Base-by-base conservation (phyloP, 1,140 invertebrate species). In the Atopsyche davidsoni region DNA sequence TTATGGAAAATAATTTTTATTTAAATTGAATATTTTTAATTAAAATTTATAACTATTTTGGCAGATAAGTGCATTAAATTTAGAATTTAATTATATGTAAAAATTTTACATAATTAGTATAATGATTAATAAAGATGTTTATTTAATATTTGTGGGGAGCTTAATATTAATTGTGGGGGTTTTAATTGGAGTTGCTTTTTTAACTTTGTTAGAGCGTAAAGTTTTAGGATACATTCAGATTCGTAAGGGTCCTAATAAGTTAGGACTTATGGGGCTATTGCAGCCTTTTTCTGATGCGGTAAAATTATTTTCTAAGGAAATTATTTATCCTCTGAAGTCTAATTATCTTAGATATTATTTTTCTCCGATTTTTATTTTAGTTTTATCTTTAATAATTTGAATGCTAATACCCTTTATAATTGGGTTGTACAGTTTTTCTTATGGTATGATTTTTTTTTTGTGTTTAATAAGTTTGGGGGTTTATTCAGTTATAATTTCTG, bases 171-270 rank as follows among this genome's bases (percentile, higher is more conserved):
- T 78, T 61, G 59, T 81, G 60, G 67, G 67, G 39, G 64, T 81
- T 53, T 67, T 83, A 67, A 60, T 82, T 48, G 65, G 70, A 21
- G 73, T 82, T 53, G 78, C 79, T 64, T 84, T 81, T 80, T 77
- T 80, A 64, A 81, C 78, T 63, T 72, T 83, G 65, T 70, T 82
- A 62, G 81, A 85, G 53, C 81, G 79, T 34, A 82, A 83, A 61
- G 61, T 83, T 60, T 73, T 85, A 67, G 72, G 79, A 21, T 79
- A 79, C 68, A 78, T 80, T 73, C 81, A 85, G 70, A 68, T 81
- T 72, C 81, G 81, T 25, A 81, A 82, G 64, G 80, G 82, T 1
- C 82, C 81, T 55, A 81, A 81, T 78, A 85, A 82, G 62, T 66
- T 81, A 22, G 70, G 77, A 4, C 65, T 77, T 62, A 60, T 75